Conservation (phyloP, 2,113 vertebrate genomes). For the Varanus komodoensis region DNA sequence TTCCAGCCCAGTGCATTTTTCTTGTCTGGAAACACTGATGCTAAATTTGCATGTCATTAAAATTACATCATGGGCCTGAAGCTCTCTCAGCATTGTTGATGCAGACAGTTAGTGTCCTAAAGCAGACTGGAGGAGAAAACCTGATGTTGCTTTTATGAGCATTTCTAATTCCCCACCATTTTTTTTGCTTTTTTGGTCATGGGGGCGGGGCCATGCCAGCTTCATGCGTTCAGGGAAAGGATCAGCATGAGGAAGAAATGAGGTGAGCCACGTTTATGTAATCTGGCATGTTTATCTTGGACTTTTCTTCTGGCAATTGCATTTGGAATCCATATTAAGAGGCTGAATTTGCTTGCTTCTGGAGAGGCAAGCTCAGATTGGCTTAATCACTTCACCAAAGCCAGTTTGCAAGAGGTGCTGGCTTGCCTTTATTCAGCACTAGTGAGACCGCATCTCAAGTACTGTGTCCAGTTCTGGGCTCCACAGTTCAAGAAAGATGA, state of each 20-base stretch:
- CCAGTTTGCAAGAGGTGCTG: neutral
- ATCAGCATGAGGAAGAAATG: neutral
- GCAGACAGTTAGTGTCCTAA: constrained; percentile 23
- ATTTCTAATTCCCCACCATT: constrained; percentile 8
- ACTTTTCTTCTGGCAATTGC: constrained; percentile 12
- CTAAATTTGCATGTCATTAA: constrained; percentile 63
- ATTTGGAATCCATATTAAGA: neutral
- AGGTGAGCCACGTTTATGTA: neutral
- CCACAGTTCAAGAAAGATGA: no score
- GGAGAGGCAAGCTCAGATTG: constrained; percentile 10
- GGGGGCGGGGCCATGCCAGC: neutral
- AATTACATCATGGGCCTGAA: constrained; percentile 29
- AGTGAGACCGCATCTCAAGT: no score
- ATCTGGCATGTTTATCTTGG: constrained; percentile 3
- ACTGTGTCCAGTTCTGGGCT: no score
- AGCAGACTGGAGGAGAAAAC: constrained; percentile 17
- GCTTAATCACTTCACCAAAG: constrained; percentile 21
- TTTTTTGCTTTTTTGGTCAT: neutral
- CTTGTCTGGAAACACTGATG: constrained; percentile 42
- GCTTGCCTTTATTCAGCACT: no score
- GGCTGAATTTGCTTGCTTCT: rapidly evolving
- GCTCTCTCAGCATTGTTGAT: constrained; percentile 49
- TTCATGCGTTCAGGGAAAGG: neutral
- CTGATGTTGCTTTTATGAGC: constrained; percentile 15
- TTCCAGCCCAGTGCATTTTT: neutral